phyloP scores from a whole-genome alignment of 2,888 invertebrate species.

The Drosophila fungiperda region DNA sequence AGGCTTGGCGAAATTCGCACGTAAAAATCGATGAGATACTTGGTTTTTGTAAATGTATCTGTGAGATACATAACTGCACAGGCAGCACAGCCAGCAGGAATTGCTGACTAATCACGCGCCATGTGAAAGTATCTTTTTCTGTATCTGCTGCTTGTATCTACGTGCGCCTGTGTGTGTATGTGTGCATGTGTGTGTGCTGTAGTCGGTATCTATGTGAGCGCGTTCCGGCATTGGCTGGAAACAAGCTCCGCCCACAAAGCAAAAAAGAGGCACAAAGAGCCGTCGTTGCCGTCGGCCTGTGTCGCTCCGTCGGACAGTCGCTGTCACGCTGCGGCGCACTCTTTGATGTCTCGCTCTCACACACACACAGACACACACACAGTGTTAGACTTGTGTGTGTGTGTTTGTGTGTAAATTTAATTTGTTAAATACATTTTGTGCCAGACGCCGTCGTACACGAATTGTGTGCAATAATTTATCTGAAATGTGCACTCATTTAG shows the following conservation, averaged over 20 bases:
- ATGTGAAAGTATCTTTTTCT: slow-evolving; percentile 39
- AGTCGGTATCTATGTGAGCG: slow-evolving; percentile 47
- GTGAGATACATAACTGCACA: slow-evolving; percentile 13
- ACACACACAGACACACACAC: slow-evolving; percentile 4
- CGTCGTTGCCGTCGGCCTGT: slow-evolving; percentile 38
- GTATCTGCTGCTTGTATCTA: slow-evolving; percentile 20
- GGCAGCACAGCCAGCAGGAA: slow-evolving; percentile 21
- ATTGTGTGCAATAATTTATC: slow-evolving; percentile 82
- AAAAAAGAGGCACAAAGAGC: slow-evolving; percentile 6
- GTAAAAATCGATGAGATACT: slow-evolving; percentile 55
- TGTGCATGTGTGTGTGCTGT: slow-evolving; percentile 15
- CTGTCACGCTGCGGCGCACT: slow-evolving; percentile 63
- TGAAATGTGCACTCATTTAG: slow-evolving; percentile 79
- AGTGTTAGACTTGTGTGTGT: slow-evolving; percentile 2
- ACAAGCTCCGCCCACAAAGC: slow-evolving; percentile 55
- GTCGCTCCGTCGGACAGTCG: slow-evolving; percentile 34
- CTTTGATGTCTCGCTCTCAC: slow-evolving; percentile 57
- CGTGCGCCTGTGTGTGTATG: not conserved
- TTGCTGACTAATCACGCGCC: slow-evolving; percentile 48
- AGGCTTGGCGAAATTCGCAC: slow-evolving; percentile 13
- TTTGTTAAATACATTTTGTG: slow-evolving; percentile 78
- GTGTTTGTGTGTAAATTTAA: slow-evolving; percentile 72
- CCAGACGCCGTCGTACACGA: slow-evolving; percentile 73
- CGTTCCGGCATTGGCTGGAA: slow-evolving; percentile 50
- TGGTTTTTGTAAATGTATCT: slow-evolving; percentile 21